Percentiles rank a stretch among this genome's conserved stretches.
phyloP scores from a whole-genome alignment of 2,113 vertebrate genomes.

The Psilopogon haemacephalus region DNA sequence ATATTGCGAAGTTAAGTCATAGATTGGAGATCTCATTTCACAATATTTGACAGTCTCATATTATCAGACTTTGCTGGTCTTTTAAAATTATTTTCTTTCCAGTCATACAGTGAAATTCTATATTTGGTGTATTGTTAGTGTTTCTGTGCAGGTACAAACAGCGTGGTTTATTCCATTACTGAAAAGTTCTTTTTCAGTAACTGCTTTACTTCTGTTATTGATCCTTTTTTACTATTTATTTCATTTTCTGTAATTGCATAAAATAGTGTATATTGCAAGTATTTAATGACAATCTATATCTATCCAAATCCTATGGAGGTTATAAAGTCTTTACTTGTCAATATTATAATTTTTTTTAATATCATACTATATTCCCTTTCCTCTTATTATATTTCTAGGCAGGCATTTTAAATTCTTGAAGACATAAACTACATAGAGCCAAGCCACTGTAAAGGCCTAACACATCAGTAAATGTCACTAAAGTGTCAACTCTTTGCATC shows the following conservation, averaged over 20 bases:
- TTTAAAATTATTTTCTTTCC: not conserved
- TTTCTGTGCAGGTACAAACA: not conserved
- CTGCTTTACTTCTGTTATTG: constrained; percentile 29
- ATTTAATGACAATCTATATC: constrained; percentile 33
- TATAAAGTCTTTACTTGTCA: constrained; percentile 44
- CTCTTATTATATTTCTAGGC: constrained; percentile 50
- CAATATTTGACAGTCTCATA: not conserved
- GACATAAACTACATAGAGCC: constrained; percentile 44
- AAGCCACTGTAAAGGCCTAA: constrained; percentile 53
- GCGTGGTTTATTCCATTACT: not conserved
- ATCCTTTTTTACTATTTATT: constrained; percentile 31
- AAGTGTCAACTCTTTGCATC: constrained; percentile 78
- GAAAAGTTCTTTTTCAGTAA: constrained; percentile 31
- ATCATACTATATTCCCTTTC: not conserved
- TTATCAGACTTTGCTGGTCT: not conserved
- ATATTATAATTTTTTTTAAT: constrained; percentile 13
- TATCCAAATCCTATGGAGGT: constrained; percentile 1
- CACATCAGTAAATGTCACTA: constrained; percentile 75
- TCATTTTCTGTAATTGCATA: constrained; percentile 45
- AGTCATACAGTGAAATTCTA: not conserved
- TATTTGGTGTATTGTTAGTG: not conserved
- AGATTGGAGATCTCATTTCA: not conserved
- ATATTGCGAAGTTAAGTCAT: not conserved
- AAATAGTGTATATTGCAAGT: not conserved
- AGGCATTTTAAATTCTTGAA: constrained; percentile 63